Evolutionary conservation across 2,888 invertebrate species (phyloP).

Genomic region (Caenorhabditis japonica): DNA sequence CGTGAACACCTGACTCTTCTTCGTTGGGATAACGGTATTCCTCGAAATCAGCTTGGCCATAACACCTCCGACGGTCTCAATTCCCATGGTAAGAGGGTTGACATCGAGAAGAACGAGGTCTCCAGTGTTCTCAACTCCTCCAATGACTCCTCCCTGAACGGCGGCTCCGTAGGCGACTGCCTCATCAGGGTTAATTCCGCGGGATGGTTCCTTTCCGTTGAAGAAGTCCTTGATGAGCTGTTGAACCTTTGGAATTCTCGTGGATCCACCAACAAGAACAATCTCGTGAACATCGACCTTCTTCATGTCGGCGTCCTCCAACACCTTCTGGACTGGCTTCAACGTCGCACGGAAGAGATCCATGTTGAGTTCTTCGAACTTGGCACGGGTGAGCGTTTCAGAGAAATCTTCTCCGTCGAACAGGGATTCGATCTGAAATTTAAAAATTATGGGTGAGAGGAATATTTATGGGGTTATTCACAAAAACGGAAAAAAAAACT

Average conservation of each 20-base stretch:
- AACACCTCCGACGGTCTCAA: constrained; percentile 98
- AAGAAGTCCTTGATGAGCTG: constrained; percentile 84
- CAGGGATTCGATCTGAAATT: constrained; percentile 85
- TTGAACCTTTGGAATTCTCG: constrained; percentile 97
- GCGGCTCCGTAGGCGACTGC: constrained; percentile 98
- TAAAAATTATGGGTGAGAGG: no score
- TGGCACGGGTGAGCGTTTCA: constrained; percentile 95
- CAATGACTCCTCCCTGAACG: constrained; percentile 96
- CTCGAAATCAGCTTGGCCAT: constrained; percentile 98
- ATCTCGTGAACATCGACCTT: constrained; percentile 98
- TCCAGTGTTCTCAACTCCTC: constrained; percentile 88
- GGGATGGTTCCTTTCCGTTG: constrained; percentile 95
- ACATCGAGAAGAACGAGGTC: constrained; percentile 96
- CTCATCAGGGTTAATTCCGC: constrained; percentile 91
- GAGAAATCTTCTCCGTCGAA: constrained; percentile 98
- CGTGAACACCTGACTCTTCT: constrained; percentile 98
- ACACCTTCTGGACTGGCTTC: constrained; percentile 91
- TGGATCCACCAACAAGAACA: constrained; percentile 97
- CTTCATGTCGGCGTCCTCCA: constrained; percentile 99
- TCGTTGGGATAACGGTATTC: constrained; percentile 98
- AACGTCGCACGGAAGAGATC: constrained; percentile 86
- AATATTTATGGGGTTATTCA: no score
- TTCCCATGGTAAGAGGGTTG: constrained; percentile 97
- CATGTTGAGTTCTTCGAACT: constrained; percentile 82
- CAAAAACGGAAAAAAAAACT: no score